phyloP scores from a whole-genome alignment of 2,113 vertebrate species.

The Garra rufa region DNA sequence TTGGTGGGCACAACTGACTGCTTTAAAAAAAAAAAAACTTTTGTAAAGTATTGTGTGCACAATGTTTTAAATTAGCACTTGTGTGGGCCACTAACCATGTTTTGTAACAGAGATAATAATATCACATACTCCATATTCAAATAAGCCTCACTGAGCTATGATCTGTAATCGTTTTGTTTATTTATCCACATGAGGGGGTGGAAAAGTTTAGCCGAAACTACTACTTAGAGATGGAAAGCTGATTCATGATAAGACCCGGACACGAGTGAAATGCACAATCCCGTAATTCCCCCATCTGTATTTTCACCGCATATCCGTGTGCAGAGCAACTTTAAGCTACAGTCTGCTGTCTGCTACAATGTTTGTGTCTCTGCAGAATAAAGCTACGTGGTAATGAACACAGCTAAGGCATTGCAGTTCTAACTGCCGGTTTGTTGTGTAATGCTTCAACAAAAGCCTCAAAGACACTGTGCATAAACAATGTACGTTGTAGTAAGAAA shows the following conservation, averaged over 20 bases:
- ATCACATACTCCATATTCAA: neutral
- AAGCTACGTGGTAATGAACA: conserved; percentile 46
- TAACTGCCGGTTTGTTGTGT: neutral
- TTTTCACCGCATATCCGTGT: conserved; percentile 50
- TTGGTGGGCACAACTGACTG: neutral
- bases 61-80: neutral
- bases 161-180: neutral
- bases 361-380: conserved; percentile 13
- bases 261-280: conserved; percentile 47
- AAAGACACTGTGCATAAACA: conserved; percentile 16
- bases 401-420: conserved; percentile 37
- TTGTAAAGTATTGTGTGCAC: neutral
- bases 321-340: conserved; percentile 43
- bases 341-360: conserved; percentile 4
- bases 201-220: conserved; percentile 36
- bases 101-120: neutral
- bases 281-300: conserved; percentile 52
- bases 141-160: neutral
- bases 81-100: neutral
- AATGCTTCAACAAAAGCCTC: neutral
- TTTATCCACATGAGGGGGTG: neutral
- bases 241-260: conserved; percentile 22
- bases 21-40: neutral
- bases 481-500: neutral
- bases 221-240: conserved; percentile 14